These are phyloP conservation scores for Metaphire vulgaris DNA, from an alignment of 1,140 invertebrate species.

Conservation along the genomic window DNA sequence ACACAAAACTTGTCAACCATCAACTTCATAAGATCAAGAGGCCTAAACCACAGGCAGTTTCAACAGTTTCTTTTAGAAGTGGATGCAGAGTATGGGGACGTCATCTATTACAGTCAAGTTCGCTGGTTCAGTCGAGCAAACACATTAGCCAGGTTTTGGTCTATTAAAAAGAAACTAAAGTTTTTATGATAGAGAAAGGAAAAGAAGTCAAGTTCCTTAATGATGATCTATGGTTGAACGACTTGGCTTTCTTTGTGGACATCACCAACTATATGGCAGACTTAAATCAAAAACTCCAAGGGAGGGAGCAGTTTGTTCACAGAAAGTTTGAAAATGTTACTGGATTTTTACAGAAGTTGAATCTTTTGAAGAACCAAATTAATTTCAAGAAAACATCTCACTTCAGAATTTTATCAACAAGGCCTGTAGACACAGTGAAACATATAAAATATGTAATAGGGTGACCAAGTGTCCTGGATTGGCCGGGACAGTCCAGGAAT, in stretches of 20 bases:
- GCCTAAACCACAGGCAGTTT: slow-evolving; percentile 7
- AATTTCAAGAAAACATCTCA: not conserved
- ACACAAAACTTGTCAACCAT: not conserved
- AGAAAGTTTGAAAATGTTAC: not conserved
- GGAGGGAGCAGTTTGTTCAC: not conserved
- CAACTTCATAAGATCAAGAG: slow-evolving; percentile 1
- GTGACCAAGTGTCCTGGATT: no score
- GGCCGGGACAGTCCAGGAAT: no score
- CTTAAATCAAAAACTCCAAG: slow-evolving; percentile 8
- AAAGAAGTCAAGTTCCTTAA: not conserved
- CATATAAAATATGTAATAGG: slow-evolving; percentile 6
- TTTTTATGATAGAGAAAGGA: not conserved
- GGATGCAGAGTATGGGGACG: slow-evolving; percentile 1
- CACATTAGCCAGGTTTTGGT: slow-evolving; percentile 5
- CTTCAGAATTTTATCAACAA: slow-evolving; percentile 1
- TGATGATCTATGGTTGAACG: not conserved
- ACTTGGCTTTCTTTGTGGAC: slow-evolving; percentile 4
- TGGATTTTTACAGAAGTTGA: not conserved
- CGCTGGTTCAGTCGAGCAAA: slow-evolving; percentile 2
- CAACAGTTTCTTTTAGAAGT: slow-evolving; percentile 1
- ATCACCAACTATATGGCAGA: slow-evolving; percentile 3
- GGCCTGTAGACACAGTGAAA: slow-evolving; percentile 4
- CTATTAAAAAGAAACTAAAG: not conserved
- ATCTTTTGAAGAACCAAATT: not conserved
- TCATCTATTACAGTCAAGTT: slow-evolving; percentile 5